Percentiles rank a stretch among this genome's conserved stretches.
Conservation (phyloP, 2,888 invertebrate genomes). For the Mythimna lalbum region DNA sequence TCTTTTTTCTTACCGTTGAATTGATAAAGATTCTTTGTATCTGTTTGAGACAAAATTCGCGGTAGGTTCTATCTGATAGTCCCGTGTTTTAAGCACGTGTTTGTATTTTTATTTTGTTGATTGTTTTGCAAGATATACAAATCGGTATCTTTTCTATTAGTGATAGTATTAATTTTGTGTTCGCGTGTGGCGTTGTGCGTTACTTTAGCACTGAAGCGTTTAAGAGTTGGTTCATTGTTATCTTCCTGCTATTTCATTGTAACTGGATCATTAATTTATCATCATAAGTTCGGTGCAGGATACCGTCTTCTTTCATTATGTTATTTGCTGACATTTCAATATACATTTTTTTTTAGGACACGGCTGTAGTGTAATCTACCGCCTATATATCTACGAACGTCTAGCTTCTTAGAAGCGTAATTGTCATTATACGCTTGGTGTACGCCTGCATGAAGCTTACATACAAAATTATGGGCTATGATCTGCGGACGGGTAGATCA, state of each 20-base stretch:
- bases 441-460: no score
- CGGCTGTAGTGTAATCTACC: no score
- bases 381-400: no score
- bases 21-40: constrained; percentile 12
- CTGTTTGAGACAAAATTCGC: neutral
- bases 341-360: no score
- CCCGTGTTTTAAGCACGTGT: constrained; percentile 21
- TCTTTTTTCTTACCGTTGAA: neutral
- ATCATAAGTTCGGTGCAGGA: no score
- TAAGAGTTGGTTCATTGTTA: neutral
- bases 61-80: neutral
- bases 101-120: constrained; percentile 1
- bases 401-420: no score
- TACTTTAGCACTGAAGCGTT: neutral
- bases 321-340: no score
- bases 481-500: no score
- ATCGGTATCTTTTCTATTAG: constrained; percentile 4
- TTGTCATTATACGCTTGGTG: no score
- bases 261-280: no score
- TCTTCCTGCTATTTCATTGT: neutral
- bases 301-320: no score
- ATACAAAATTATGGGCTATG: no score
- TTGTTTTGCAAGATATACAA: constrained; percentile 1
- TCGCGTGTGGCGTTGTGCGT: neutral
- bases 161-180: neutral